phyloP scores from a whole-genome alignment of 1,140 invertebrate genomes.

The Oedothorax gibbosus region DNA sequence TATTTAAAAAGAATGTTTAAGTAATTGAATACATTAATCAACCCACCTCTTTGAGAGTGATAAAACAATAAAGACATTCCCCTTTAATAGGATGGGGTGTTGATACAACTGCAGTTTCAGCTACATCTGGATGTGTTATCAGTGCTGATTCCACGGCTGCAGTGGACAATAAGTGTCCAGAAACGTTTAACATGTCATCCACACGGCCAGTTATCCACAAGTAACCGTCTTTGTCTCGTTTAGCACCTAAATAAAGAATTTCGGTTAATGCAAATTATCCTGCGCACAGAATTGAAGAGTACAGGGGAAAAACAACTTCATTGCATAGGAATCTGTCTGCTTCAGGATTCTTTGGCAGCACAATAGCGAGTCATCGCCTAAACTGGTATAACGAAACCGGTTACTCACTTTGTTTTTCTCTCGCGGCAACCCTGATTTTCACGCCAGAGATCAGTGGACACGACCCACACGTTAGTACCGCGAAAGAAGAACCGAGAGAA shows the following conservation, averaged over 20 bases:
- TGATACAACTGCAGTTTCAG: constrained; percentile 95
- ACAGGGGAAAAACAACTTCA: too few species aligned
- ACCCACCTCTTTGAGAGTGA: constrained; percentile 84
- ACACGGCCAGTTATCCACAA: constrained; percentile 97
- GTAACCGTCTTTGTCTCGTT: constrained; percentile 92
- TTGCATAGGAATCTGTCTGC: too few species aligned
- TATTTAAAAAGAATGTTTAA: neutral
- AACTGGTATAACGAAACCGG: too few species aligned
- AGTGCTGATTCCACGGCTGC: constrained; percentile 92
- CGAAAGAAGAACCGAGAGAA: too few species aligned
- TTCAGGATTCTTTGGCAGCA: too few species aligned
- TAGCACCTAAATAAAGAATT: constrained; percentile 75
- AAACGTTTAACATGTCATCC: constrained; percentile 98
- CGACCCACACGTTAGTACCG: too few species aligned
- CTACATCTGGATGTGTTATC: constrained; percentile 83
- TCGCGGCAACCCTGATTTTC: too few species aligned
- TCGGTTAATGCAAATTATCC: neutral
- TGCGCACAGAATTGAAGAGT: neutral
- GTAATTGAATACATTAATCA: neutral
- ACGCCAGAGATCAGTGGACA: too few species aligned
- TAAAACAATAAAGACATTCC: constrained; percentile 96
- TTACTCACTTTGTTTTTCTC: too few species aligned
- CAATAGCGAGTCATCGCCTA: too few species aligned
- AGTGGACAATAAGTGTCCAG: constrained; percentile 96
- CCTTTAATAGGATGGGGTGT: constrained; percentile 94